Evolutionary conservation across 1,140 invertebrate genomes (phyloP).

Genomic region (Cepaea nemoralis): DNA sequence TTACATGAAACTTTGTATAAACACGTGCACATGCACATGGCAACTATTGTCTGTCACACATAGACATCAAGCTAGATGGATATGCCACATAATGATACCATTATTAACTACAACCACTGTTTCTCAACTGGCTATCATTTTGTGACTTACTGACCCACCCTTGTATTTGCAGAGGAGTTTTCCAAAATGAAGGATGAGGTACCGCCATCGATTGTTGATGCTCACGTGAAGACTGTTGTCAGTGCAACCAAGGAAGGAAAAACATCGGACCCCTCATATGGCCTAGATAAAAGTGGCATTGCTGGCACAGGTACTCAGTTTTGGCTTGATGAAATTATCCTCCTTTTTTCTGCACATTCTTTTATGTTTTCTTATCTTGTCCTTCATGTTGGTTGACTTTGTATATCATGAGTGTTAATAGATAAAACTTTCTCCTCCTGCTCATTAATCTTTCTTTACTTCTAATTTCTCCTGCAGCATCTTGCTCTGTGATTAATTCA

Average conservation of each 20-base stretch:
- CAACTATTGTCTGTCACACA: no score
- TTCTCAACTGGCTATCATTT: neutral
- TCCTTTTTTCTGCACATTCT: no score
- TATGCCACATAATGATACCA: no score
- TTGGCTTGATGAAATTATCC: no score
- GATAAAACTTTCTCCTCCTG: no score
- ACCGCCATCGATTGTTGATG: constrained; percentile 92
- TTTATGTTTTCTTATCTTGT: neutral
- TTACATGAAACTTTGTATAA: no score
- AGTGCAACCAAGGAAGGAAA: constrained; percentile 80
- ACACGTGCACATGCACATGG: no score
- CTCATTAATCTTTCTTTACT: no score
- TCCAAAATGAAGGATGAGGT: constrained; percentile 86
- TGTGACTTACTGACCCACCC: neutral
- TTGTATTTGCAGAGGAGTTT: constrained; percentile 73
- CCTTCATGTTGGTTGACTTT: neutral
- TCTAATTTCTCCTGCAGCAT: no score
- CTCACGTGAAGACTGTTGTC: constrained; percentile 94
- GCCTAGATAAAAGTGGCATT: constrained; percentile 84
- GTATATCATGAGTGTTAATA: no score
- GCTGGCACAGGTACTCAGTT: constrained; percentile 77
- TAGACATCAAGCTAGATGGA: neutral
- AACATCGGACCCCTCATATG: constrained; percentile 83
- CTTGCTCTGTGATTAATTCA: no score
- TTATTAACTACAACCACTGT: neutral